A percentile compares a stretch with the other conserved stretches of the same genome.
phyloP scores from a whole-genome alignment of 2,888 invertebrate species.

The Ecdyonurus torrentis region DNA sequence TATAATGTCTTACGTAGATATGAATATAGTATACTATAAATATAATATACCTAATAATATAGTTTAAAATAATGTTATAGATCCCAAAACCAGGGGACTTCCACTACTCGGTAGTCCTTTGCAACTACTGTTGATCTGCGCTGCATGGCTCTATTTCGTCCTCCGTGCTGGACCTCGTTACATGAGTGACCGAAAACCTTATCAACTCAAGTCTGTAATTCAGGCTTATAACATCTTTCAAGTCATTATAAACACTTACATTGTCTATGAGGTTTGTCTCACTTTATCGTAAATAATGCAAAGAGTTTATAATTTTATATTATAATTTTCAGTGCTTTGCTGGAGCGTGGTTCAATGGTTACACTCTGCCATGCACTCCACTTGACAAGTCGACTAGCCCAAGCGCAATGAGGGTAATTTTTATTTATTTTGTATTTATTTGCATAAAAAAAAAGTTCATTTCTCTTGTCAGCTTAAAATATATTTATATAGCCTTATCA shows the following conservation, averaged over 20 bases:
- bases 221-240: constrained; percentile 28
- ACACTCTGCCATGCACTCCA: constrained; percentile 9
- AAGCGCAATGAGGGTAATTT: constrained; percentile 10
- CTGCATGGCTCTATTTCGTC: constrained; percentile 24
- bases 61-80: too few species aligned
- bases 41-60: too few species aligned
- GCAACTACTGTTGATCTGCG: constrained; percentile 24
- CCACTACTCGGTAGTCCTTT: constrained; percentile 26
- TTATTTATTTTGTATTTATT: too few species aligned
- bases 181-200: constrained; percentile 26
- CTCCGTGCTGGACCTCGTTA: constrained; percentile 23
- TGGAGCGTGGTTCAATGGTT: constrained; percentile 7
- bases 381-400: constrained; percentile 10
- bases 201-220: constrained; percentile 24
- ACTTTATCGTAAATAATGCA: too few species aligned
- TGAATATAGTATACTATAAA: too few species aligned
- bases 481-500: too few species aligned
- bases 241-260: constrained; percentile 26
- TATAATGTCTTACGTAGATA: too few species aligned
- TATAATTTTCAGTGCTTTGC: background rate
- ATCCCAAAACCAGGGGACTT: constrained; percentile 25
- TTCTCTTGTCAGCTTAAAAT: background rate
- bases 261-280: constrained; percentile 28
- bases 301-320: too few species aligned
- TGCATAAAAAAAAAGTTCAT: background rate